Evolutionary conservation across 1,140 invertebrate species (phyloP).

Genomic region (Drosophila albomicans): DNA sequence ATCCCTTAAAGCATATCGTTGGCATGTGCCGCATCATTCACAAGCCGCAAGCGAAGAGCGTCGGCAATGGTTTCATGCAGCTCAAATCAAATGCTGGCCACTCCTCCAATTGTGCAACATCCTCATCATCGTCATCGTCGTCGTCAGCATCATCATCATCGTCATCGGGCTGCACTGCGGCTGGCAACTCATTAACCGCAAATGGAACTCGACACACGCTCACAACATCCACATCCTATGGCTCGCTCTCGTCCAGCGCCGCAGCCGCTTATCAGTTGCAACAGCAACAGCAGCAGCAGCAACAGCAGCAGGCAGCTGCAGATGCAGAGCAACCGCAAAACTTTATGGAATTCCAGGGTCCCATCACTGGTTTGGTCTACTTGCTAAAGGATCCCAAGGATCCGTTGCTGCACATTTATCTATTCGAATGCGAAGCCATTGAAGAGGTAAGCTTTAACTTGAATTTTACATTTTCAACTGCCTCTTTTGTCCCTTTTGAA

Average conservation of each 20-base stretch:
- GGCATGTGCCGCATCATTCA: conserved; percentile 84
- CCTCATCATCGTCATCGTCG: conserved; percentile 25
- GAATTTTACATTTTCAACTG: conserved; percentile 21
- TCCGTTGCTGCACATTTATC: conserved; percentile 88
- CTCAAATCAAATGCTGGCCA: conserved; percentile 56
- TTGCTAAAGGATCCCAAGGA: conserved; percentile 88
- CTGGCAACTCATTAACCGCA: conserved; percentile 51
- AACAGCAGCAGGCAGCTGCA: conserved; percentile 39
- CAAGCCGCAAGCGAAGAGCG: conserved; percentile 72
- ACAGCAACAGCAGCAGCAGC: conserved; percentile 54
- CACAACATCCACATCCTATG: conserved; percentile 81
- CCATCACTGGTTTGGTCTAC: conserved; percentile 86
- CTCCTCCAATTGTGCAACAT: conserved; percentile 14
- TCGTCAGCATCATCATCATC: conserved; percentile 32
- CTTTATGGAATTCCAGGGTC: conserved; percentile 84
- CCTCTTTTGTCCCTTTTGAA: conserved; percentile 45
- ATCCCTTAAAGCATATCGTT: conserved; percentile 87
- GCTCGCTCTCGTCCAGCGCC: conserved; percentile 76
- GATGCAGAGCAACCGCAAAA: conserved; percentile 66
- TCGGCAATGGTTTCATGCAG: conserved; percentile 80
- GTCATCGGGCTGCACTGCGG: conserved; percentile 14
- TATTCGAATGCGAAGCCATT: conserved; percentile 87
- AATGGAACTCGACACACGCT: conserved; percentile 68
- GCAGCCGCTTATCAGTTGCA: conserved; percentile 71
- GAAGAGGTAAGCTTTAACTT: conserved; percentile 86